Percentiles rank a stretch among this genome's conserved stretches.
These are phyloP conservation scores for Microctenopoma lineatum DNA, from an alignment of 2,797 vertebrate genomes.

Conservation along the genomic window DNA sequence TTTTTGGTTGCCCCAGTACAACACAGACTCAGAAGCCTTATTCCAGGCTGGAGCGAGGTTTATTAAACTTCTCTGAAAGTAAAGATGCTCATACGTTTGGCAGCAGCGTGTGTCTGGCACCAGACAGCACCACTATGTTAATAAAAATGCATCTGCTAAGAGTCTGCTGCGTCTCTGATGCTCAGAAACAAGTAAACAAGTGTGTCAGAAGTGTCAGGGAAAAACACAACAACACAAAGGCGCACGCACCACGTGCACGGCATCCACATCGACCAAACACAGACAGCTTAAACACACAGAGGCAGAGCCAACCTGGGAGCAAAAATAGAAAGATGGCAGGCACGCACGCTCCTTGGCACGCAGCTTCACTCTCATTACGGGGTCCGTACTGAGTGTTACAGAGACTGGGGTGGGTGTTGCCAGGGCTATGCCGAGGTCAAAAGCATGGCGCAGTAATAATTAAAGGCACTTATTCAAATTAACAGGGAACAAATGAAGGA, in stretches of 20 bases:
- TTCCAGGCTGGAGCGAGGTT: neutral
- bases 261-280: constrained; percentile 55
- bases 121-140: constrained; percentile 15
- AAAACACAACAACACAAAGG: constrained; percentile 2
- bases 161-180: constrained; percentile 27
- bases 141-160: constrained; percentile 31
- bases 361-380: constrained; percentile 58
- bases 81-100: constrained; percentile 8
- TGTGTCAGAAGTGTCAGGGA: constrained; percentile 14
- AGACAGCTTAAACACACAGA: constrained; percentile 50
- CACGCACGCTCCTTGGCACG: constrained; percentile 67
- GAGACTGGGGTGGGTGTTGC: constrained; percentile 39
- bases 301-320: constrained; percentile 40
- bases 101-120: constrained; percentile 41
- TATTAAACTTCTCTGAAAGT: neutral
- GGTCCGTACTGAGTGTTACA: constrained; percentile 60
- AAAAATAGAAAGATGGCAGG: constrained; percentile 62
- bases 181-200: constrained; percentile 32
- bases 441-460: constrained; percentile 56
- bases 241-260: constrained; percentile 6
- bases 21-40: neutral
- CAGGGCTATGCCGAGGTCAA: constrained; percentile 67
- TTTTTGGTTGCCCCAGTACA: too few relatives aligned
- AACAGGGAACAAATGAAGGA: constrained; percentile 55
- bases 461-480: constrained; percentile 76